phyloP scores from a whole-genome alignment of 2,113 vertebrate genomes.

The Pica pica region DNA sequence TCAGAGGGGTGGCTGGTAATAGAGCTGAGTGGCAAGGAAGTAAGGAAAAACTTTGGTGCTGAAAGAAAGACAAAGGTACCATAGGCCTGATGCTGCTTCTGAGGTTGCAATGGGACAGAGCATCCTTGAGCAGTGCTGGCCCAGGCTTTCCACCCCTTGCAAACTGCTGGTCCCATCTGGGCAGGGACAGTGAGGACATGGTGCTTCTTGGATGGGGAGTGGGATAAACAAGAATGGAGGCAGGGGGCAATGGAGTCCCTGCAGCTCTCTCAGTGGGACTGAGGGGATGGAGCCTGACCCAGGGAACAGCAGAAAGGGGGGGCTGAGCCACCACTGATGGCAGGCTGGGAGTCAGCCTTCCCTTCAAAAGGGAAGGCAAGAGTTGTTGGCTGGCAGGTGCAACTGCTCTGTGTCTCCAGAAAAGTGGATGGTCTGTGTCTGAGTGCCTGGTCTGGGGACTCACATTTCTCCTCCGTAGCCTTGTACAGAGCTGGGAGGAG shows the following conservation, averaged over 20 bases:
- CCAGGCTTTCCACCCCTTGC: neutral
- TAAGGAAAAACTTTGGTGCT: neutral
- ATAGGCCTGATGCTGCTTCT: neutral
- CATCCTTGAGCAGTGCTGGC: neutral
- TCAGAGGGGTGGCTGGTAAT: neutral
- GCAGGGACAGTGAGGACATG: neutral
- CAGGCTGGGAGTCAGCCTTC: neutral
- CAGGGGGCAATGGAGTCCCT: neutral
- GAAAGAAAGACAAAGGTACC: neutral
- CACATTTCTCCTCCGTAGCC: neutral
- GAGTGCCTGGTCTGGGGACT: neutral
- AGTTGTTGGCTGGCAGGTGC: neutral
- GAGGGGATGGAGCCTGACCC: neutral
- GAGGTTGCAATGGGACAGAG: neutral
- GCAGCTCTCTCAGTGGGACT: neutral
- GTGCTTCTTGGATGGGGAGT: neutral
- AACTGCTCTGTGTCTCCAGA: neutral
- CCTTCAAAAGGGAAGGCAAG: neutral
- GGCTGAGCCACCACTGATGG: neutral
- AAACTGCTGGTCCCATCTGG: neutral
- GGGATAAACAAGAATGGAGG: neutral
- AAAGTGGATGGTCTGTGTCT: neutral
- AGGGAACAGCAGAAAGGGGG: neutral
- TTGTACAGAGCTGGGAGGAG: neutral
- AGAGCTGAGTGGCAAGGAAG: neutral